Evolutionary conservation across 2,888 invertebrate genomes (phyloP).

Genomic region (Troides helena): DNA sequence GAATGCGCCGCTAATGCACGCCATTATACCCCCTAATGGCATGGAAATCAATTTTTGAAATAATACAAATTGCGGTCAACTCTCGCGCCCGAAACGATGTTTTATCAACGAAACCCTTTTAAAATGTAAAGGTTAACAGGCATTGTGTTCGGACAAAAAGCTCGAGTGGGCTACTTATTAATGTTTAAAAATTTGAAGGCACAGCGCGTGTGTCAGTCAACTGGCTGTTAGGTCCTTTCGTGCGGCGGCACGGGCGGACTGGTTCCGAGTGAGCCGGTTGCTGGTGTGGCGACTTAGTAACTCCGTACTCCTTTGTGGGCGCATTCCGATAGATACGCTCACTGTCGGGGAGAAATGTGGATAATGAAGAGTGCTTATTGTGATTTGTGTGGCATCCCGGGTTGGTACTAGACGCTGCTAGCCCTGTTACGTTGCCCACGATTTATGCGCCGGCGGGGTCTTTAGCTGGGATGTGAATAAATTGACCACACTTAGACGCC

Average conservation of each 20-base stretch:
- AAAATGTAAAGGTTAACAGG: conserved; percentile 48
- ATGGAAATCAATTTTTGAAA: conserved; percentile 11
- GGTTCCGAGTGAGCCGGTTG: conserved; percentile 69
- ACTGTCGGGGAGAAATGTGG: conserved; percentile 66
- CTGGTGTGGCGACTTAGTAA: conserved; percentile 71
- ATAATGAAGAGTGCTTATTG: conserved; percentile 76
- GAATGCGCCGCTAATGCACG: conserved; percentile 10
- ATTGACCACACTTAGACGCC: conserved; percentile 39
- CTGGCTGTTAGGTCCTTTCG: conserved; percentile 65
- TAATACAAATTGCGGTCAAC: not conserved
- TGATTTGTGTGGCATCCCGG: conserved; percentile 70
- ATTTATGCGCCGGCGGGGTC: conserved; percentile 45
- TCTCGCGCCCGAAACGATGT: conserved; percentile 3
- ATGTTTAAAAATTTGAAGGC: conserved; percentile 72
- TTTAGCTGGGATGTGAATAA: conserved; percentile 47
- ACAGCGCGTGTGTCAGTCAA: conserved; percentile 77
- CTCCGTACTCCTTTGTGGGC: conserved; percentile 70
- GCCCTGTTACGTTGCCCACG: conserved; percentile 39
- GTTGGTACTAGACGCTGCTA: conserved; percentile 51
- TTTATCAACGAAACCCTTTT: conserved; percentile 39
- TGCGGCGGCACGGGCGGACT: conserved; percentile 45
- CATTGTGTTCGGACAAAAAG: conserved; percentile 53
- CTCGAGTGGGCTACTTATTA: conserved; percentile 65
- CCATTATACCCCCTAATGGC: conserved; percentile 23
- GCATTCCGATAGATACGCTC: conserved; percentile 76